Evolutionary conservation across 2,113 vertebrate genomes (phyloP).

Genomic region (Perccottus glenii): DNA sequence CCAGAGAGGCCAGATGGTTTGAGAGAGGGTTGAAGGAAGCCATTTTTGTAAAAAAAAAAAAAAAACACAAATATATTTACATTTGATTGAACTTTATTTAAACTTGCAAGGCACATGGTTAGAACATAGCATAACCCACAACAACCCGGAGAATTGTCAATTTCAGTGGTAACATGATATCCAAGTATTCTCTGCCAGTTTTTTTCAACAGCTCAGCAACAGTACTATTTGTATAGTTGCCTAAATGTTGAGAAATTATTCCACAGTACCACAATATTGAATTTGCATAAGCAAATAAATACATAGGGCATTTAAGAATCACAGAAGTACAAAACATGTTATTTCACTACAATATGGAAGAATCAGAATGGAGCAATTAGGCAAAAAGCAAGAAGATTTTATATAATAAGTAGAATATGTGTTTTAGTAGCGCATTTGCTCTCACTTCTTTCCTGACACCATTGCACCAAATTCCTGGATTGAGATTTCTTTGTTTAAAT

Average conservation of each 20-base stretch:
- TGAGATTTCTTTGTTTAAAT: constrained; percentile 92
- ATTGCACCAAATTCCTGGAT: constrained; percentile 94
- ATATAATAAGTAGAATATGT: constrained; percentile 2
- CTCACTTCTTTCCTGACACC: constrained; percentile 84
- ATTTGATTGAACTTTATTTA: constrained; percentile 56
- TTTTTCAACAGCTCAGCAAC: background rate
- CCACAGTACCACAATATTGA: constrained; percentile 14
- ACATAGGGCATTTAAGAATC: constrained; percentile 34
- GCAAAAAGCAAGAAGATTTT: constrained; percentile 14
- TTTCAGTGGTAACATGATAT: constrained; percentile 25
- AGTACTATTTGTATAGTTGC: background rate
- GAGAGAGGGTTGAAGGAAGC: too few species aligned
- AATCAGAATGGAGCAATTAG: constrained; percentile 16
- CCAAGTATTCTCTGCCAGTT: background rate
- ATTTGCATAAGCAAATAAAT: constrained; percentile 57
- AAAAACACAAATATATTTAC: background rate
- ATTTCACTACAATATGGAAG: constrained; percentile 33
- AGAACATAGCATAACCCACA: constrained; percentile 25
- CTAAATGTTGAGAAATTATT: constrained; percentile 11
- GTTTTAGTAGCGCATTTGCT: background rate
- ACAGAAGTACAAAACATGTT: constrained; percentile 12
- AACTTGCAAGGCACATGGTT: constrained; percentile 26
- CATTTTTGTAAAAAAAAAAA: too few species aligned
- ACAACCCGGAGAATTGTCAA: constrained; percentile 20
- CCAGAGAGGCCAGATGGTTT: too few species aligned